A percentile compares a stretch with the other conserved stretches of the same genome.
phyloP scores from a whole-genome alignment of 2,888 invertebrate genomes.

The Notodonta ziczac region DNA sequence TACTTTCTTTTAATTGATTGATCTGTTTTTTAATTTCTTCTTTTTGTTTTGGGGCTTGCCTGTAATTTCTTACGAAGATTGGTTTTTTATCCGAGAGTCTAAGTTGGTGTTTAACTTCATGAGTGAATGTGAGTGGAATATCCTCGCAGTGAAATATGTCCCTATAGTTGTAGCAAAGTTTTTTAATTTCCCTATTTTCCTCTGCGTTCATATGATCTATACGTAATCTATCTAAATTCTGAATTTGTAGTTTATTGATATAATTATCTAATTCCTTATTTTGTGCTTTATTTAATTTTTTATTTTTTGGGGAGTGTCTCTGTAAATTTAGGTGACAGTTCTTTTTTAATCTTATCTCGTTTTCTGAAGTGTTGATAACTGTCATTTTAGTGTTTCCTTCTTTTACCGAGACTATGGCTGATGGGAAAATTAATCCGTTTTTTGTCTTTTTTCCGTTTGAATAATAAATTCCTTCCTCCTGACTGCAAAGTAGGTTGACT shows the following conservation, averaged over 20 bases:
- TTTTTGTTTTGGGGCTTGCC: not conserved
- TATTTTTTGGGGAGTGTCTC: not conserved
- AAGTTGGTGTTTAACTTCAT: not conserved
- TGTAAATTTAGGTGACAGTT: conserved; percentile 16
- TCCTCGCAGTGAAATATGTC: not conserved
- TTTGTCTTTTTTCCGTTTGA: conserved; percentile 18
- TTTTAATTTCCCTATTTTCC: conserved; percentile 22
- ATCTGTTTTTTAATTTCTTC: conserved; percentile 1
- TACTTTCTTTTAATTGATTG: not conserved
- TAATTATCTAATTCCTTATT: not conserved
- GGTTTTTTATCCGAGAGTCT: not conserved
- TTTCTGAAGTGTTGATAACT: conserved; percentile 28
- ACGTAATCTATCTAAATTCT: not conserved
- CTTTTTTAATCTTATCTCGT: conserved; percentile 17
- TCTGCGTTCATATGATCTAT: conserved; percentile 27
- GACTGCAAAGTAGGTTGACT: conserved; percentile 23
- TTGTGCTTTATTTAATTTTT: not conserved
- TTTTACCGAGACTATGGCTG: conserved; percentile 22
- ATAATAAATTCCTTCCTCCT: conserved; percentile 24
- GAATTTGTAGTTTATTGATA: not conserved
- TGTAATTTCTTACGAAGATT: not conserved
- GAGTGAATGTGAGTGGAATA: not conserved
- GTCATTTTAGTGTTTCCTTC: conserved; percentile 21
- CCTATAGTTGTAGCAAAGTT: not conserved
- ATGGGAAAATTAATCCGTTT: conserved; percentile 21